phyloP scores from a whole-genome alignment of 2,797 vertebrate genomes.

The Schizopygopsis malacanthus region DNA sequence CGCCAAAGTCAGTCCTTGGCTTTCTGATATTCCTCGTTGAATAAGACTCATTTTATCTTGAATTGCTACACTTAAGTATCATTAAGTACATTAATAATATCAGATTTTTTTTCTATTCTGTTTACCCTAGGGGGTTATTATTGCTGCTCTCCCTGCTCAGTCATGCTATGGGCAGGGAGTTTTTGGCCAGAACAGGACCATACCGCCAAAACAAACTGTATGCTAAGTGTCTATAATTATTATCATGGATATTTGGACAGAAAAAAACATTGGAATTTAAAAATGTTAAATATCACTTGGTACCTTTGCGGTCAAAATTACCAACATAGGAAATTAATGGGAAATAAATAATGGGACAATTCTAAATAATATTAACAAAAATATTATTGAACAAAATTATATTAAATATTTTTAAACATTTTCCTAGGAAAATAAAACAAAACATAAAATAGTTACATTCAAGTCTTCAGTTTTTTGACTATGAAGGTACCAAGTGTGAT shows the following conservation, averaged over 20 bases:
- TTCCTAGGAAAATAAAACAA: not conserved
- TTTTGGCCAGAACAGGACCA: no score
- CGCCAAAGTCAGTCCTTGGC: not conserved
- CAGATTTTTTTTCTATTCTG: no score
- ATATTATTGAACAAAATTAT: no score
- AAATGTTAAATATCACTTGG: not conserved
- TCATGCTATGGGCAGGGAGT: no score
- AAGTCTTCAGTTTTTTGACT: not conserved
- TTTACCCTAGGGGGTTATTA: no score
- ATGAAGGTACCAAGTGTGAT: not conserved
- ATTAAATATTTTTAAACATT: no score
- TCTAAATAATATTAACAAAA: not conserved
- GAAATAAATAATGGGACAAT: not conserved
- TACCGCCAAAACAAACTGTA: no score
- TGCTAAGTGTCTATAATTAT: no score
- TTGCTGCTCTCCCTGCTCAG: no score
- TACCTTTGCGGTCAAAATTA: not conserved
- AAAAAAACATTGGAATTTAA: not conserved
- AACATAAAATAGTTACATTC: not conserved
- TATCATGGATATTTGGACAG: not conserved
- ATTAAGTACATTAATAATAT: not conserved
- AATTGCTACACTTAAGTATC: not conserved
- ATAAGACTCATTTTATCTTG: not conserved
- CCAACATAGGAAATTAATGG: not conserved
- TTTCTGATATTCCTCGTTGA: not conserved